Evolutionary conservation across 2,113 vertebrate genomes (phyloP), one percentile per base, ranked within the genome.

Genomic region (Plestiodon gilberti): DNA sequence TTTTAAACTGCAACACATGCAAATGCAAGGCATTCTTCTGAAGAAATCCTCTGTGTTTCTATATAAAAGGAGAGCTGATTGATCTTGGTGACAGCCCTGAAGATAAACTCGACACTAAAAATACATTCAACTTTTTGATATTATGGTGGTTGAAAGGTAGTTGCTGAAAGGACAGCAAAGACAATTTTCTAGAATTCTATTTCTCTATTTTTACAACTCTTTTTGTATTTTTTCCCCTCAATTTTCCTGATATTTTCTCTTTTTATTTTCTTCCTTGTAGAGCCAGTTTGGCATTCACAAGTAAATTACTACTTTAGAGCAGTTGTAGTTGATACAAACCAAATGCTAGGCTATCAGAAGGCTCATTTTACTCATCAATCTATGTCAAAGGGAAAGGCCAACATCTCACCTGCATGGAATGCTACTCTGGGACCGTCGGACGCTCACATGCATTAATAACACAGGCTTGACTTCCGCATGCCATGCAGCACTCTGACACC

Each of bases 31-130:
- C 67, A 78, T 10, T 23, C 55, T 83, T 79, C 38, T 79, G 30
- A 83, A 87, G 81, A 87, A 85, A 69, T 38, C 2, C 5, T 73
- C 9, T 83, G 15, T 67, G 85, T 61, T 40, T 11, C 77, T 89
- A 43, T 40, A 71, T 80, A 9, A 74, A 73, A 67, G 65, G 22
- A 2, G 59, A 25, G 2, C 4, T 65, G 30, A 4, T 88, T 57
- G 77, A 7, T 89, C 74, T 62, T n/a, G 13, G 17, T 79, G 67
- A 61, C 28, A 75, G 14, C 14, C 22, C 22, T 71, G 61, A 61
- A 79, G 9, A 20, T 78, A 74, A 92, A 80, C 70, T 2, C 13
- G 86, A 1, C 70, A 13, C 61, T 15, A 86, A 84, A 13, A 84
- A n/a, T 59, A 52, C 43, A 38, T 18, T 22, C 10, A 62, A 78